phyloP scores from a whole-genome alignment of 2,797 vertebrate genomes.

The Heterohyrax brucei region DNA sequence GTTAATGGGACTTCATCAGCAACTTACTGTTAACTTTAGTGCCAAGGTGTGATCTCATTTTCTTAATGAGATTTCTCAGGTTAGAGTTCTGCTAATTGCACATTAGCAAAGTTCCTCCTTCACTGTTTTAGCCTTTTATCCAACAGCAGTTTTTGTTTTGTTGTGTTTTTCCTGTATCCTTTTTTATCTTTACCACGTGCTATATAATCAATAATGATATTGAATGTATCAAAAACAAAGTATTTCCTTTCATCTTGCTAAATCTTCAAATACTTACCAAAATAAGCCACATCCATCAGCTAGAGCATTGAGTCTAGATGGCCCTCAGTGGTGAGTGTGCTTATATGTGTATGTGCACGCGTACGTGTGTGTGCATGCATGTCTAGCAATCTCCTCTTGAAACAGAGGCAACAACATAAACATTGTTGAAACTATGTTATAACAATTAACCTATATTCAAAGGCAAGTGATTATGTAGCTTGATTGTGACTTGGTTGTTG shows the following conservation, averaged over 20 bases:
- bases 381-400: neutral
- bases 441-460: neutral
- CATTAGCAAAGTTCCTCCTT: neutral
- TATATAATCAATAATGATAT: slow-evolving; percentile 33
- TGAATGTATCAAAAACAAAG: neutral
- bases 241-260: slow-evolving; percentile 44
- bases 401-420: neutral
- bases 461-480: neutral
- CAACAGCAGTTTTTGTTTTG: neutral
- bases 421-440: neutral
- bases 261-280: slow-evolving; percentile 31
- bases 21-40: slow-evolving; percentile 40
- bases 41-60: neutral
- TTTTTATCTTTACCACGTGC: slow-evolving; percentile 7
- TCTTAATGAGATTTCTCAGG: slow-evolving; percentile 55
- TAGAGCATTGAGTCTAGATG: neutral
- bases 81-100: slow-evolving; percentile 21
- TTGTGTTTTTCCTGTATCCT: no score
- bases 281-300: neutral
- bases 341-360: neutral
- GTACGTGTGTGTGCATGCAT: neutral
- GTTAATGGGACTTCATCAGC: no score
- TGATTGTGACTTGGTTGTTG: neutral
- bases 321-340: neutral
- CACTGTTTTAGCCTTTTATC: slow-evolving; percentile 19